Conservation (phyloP, 2,888 invertebrate species). For the Baronia brevicornis region DNA sequence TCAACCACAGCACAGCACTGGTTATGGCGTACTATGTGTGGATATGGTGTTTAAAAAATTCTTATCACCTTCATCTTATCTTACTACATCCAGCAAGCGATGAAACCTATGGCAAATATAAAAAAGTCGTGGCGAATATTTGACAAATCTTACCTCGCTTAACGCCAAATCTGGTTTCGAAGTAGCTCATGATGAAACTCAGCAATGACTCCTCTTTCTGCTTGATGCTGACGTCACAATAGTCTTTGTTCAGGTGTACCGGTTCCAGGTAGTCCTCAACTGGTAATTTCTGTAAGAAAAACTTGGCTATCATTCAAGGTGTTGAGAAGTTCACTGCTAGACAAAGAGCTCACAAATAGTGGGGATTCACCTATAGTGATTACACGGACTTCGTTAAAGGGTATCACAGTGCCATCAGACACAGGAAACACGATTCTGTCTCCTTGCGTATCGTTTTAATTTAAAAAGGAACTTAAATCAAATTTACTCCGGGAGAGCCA, state of each 20-base stretch:
- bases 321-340: too few relatives aligned
- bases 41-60: too few relatives aligned
- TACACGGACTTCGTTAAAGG: too few relatives aligned
- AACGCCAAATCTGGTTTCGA: constrained; percentile 55
- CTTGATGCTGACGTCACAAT: constrained; percentile 49
- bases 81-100: constrained; percentile 1
- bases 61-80: background rate
- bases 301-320: too few relatives aligned
- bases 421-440: too few relatives aligned
- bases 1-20: too few relatives aligned
- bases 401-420: too few relatives aligned
- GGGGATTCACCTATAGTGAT: background rate
- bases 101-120: too few relatives aligned
- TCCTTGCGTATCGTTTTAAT: too few relatives aligned
- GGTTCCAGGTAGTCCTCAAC: constrained; percentile 69
- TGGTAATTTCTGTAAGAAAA: constrained; percentile 22
- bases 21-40: too few relatives aligned
- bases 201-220: constrained; percentile 57
- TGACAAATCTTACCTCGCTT: constrained; percentile 39
- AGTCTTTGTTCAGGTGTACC: constrained; percentile 49
- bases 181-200: constrained; percentile 55
- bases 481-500: too few relatives aligned
- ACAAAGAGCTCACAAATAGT: background rate
- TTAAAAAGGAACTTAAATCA: too few relatives aligned
- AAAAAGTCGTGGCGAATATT: constrained; percentile 1